Evolutionary conservation across 2,888 invertebrate genomes (phyloP).

Genomic region (Thereva nobilitata): DNA sequence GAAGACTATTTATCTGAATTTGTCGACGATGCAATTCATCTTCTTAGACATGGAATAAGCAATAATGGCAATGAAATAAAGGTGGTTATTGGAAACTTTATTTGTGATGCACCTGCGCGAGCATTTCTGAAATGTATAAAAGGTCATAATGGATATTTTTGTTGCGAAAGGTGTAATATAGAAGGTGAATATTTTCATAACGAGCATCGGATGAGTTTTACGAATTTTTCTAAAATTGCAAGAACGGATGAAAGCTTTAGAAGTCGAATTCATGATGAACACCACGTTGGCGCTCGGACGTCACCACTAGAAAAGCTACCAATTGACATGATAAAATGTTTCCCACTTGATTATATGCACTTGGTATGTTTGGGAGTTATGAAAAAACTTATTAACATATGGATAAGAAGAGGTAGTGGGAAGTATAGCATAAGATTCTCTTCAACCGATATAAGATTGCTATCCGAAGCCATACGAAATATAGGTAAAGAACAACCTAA

Average conservation of each 20-base stretch:
- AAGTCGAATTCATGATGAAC: slow-evolving; percentile 6
- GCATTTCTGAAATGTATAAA: slow-evolving; percentile 22
- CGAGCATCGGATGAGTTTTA: not conserved
- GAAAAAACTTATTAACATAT: not conserved
- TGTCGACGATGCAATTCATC: slow-evolving; percentile 6
- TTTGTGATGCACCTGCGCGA: slow-evolving; percentile 21
- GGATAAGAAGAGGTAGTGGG: not conserved
- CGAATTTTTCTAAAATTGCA: not conserved
- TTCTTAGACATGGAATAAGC: not conserved
- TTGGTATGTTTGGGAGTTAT: slow-evolving; percentile 19
- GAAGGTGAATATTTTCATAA: slow-evolving; percentile 21
- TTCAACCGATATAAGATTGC: too few relatives aligned
- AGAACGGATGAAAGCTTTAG: slow-evolving; percentile 17
- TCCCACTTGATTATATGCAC: slow-evolving; percentile 33
- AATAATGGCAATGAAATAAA: not conserved
- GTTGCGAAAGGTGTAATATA: slow-evolving; percentile 22
- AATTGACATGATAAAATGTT: slow-evolving; percentile 26
- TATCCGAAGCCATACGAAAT: not conserved
- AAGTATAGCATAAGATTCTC: not conserved
- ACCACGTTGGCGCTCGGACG: not conserved
- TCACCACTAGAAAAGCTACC: slow-evolving; percentile 19
- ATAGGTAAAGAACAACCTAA: not conserved
- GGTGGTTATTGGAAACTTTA: slow-evolving; percentile 16
- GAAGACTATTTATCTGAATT: slow-evolving; percentile 5
- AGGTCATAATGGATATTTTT: slow-evolving; percentile 23